Percentiles rank a stretch among this genome's conserved stretches.
These are phyloP conservation scores for Rhea pennata DNA, from an alignment of 2,113 vertebrate species.

Conservation along the genomic window DNA sequence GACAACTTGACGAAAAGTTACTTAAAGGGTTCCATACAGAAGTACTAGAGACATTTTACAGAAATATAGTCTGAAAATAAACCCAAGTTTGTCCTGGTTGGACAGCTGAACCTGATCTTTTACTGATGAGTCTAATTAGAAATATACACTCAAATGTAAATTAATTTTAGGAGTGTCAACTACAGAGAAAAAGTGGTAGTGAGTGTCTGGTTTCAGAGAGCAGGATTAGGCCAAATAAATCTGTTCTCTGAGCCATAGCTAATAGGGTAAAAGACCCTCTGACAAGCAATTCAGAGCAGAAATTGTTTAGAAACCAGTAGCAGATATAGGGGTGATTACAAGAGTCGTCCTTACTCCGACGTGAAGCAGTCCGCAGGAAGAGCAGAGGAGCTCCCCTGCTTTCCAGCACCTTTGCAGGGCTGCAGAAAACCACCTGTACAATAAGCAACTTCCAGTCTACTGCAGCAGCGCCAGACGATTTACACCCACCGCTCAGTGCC, in stretches of 20 bases:
- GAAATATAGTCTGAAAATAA: not conserved
- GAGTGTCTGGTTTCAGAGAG: not conserved
- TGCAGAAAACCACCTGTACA: not conserved
- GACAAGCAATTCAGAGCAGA: not conserved
- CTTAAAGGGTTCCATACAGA: not conserved
- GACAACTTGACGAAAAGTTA: not conserved
- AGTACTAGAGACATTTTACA: not conserved
- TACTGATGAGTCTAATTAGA: not conserved
- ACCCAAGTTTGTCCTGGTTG: not conserved
- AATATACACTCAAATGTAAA: not conserved
- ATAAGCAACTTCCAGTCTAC: constrained; percentile 54
- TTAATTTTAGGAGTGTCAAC: not conserved
- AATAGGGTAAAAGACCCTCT: not conserved
- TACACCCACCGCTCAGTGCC: constrained; percentile 54
- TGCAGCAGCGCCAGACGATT: constrained; percentile 62
- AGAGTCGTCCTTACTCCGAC: not conserved
- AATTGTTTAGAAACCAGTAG: not conserved
- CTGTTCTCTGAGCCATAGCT: not conserved
- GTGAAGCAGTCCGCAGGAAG: not conserved
- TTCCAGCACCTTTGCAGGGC: not conserved
- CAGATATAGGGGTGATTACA: not conserved
- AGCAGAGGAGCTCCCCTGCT: not conserved
- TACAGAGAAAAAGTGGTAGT: not conserved
- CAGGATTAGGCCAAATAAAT: not conserved
- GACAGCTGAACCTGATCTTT: not conserved